Conservation (phyloP, 2,113 vertebrate species). For the Hypomesus transpacificus region DNA sequence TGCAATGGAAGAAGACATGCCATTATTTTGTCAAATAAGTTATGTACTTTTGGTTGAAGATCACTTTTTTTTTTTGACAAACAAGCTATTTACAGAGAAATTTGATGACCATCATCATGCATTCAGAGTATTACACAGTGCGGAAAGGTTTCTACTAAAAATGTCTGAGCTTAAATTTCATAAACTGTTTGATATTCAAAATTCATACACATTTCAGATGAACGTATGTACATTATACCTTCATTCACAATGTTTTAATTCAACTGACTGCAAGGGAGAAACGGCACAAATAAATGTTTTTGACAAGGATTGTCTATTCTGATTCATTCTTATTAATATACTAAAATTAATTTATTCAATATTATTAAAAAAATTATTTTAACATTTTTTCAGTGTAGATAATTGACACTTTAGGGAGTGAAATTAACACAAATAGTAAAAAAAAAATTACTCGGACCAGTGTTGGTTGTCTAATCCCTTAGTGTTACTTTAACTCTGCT, state of each 20-base stretch:
- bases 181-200: background rate
- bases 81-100: too few relatives aligned
- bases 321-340: slow-evolving; percentile 2
- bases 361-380: too few relatives aligned
- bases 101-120: too few relatives aligned
- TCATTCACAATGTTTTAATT: slow-evolving; percentile 14
- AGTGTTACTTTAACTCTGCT: background rate
- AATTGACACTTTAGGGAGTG: slow-evolving; percentile 1
- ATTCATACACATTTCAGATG: slow-evolving; percentile 6
- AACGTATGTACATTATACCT: slow-evolving; percentile 2
- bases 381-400: too few relatives aligned
- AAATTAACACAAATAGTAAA: slow-evolving; percentile 4
- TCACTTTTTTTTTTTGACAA: too few relatives aligned
- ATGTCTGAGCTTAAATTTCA: slow-evolving; percentile 21
- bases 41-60: too few relatives aligned
- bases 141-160: slow-evolving; percentile 18
- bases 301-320: background rate
- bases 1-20: background rate
- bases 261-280: slow-evolving; percentile 9
- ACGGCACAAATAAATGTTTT: slow-evolving; percentile 5
- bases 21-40: too few relatives aligned
- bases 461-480: background rate
- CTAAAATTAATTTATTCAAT: too few relatives aligned
- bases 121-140: background rate
- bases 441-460: background rate